Base-by-base conservation (phyloP, 1,140 invertebrate species). In the Hycleus cichorii region DNA sequence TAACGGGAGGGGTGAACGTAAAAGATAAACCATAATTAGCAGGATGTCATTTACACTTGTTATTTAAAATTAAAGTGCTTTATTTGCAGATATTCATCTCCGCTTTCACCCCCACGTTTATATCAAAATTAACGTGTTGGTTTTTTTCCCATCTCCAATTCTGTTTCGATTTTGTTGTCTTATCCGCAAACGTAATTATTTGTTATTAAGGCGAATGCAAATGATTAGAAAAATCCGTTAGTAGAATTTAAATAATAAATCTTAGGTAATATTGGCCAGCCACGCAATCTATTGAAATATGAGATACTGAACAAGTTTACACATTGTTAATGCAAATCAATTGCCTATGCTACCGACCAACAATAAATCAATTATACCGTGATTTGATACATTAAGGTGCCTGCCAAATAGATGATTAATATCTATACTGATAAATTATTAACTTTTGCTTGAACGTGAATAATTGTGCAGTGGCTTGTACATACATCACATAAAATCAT, bases 11-110 rank as follows among this genome's bases (percentile, higher is more conserved):
- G 64, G 63, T 60, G 69, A 61, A 58, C 64, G 58, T 55, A 60
- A 62, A 69, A 72, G 70, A 72, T 72, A 72, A 72, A 72, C 69
- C 68, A 69, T 68, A 72, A 72, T 72, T 72, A 72, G 64, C 63
- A 59, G 53, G 55, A 60, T 72, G 70, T 72, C 70, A 69, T 72
- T 72, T 71, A 70, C 69, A 71, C 68, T 72, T 73, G 71, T 70
- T 72, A 68, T 73, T 72, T 69, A 63, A 72, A 69, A 68, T 72
- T 72, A 69, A 72, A 72, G 63, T 70, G 68, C 59, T 68, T 68
- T 65, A 67, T 65, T 63, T 62, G 56, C 53, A 59, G 67, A 67
- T 65, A 67, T 63, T 57, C 62, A 69, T 69, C 67, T 65, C 55
- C 43, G 52, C 57, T 61, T 63, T 48, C 55, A 48, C 49, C 60